Evolutionary conservation across 2,888 invertebrate genomes (phyloP), one percentile per base, ranked within the genome.

Genomic region (Leptinotarsa peninsularis): DNA sequence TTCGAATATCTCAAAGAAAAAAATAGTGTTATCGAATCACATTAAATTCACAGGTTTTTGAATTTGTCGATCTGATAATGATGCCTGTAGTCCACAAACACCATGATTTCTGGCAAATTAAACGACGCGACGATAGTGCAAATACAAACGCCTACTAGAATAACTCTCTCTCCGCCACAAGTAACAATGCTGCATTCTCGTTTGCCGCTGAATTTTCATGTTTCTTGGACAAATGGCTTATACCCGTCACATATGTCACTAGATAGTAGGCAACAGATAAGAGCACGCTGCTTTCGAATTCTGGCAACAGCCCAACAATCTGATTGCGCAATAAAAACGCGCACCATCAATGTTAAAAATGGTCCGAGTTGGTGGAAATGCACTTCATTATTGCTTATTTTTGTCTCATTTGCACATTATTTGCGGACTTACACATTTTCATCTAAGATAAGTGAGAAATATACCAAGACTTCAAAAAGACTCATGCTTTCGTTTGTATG

Each of bases 231-330:
- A 66, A 71, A 71, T 66, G 66, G 66, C 66, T 66, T 52, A 71
- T 52, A 49, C 54, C 72, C 66, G 72, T 72, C 72, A 66, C 66
- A 54, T 43, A 54, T 52, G 67, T 72, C 72, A 66, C 54, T 72
- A 71, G 70, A 60, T 71, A 49, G 70, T 50, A 33, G 56, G 60
- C n/a, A 60, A 60, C 23, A 69, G 54, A 69, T 69, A 69, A 63
- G 63, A 43, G 63, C 63, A 33, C 63, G 63, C 63, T 43, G 63
- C 63, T 63, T 21, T 63, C 63, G n/a, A 63, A 63, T 63, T 63
- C 63, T 63, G 63, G 63, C 63, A 63, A 4, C 33, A 33, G 33
- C 27, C 63, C 63, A 63, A 63, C 63, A 17, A 63, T 63, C 63
- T 63, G 63, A 63, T 63, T 63, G 63, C 63, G 43, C 63, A 33